Base-by-base conservation (phyloP, 2,888 invertebrate genomes). In the Bursaphelenchus okinawaensis region DNA sequence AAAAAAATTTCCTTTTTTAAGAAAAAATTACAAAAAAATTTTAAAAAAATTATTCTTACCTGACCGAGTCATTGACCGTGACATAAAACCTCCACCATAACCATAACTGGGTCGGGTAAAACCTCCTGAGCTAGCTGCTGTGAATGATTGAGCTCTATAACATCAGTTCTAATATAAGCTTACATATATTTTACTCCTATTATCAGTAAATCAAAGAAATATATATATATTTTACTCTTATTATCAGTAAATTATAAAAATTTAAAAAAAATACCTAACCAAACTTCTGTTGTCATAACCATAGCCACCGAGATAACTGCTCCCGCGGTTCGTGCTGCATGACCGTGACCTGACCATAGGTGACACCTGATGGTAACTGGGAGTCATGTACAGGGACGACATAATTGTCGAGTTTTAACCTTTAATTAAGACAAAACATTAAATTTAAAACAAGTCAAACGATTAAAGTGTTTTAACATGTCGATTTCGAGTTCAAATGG, bases 11-110 rank as follows among this genome's bases (percentile, higher is more conserved):
- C 12, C 12, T 40, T 40, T 40, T 40, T 40, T 1, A 4, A n/a
- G n/a, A 16, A 40, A 40, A 40, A 40, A 40, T 3, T 54, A 4
- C 24, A 54, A 54, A 54, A 54, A 7, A 52, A 52, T 52, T 24
- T 7, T 9, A 52, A 20, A 9, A 16, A 20, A 3, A 3, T 54
- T 54, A 23, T 40, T 23, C 55, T 56, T 72, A 79, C 79, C 77
- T 50, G 75, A 75, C 69, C 79, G 74, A 65, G 74, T 75, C 62
- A 80, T 70, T 22, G 76, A 76, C 50, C 77, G 70, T n/a, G 77
- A 70, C 80, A 80, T 80, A 68, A 72, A 80, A 27, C 80, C 80
- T 40, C 80, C 79, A 16, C 79, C 79, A 59, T 80, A 80, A 55
- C 80, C 77, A 57, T 78, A 78, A 2, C 69, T 68, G 16, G 76